Evolutionary conservation across 2,113 vertebrate species (phyloP), one percentile per base, ranked within the genome.

Genomic region (Micronisus gabar): DNA sequence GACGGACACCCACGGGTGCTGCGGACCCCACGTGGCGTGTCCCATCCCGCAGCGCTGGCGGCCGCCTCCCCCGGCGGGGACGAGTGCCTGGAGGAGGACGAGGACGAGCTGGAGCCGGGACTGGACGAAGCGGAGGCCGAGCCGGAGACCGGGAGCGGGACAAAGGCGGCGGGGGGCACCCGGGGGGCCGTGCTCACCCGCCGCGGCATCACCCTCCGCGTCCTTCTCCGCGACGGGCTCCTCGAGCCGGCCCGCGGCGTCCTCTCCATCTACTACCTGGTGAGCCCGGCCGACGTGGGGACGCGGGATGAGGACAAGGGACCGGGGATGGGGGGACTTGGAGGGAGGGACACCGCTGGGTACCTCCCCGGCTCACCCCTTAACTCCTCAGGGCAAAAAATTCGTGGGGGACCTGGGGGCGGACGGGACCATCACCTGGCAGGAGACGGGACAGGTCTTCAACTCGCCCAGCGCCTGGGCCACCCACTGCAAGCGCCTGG

Each of bases 391-490:
- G 99, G 99, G 99, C 47, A 99, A 99, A 97, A 99, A 99, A 95
- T 99, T 99, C 93, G 95, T 99, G 45, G 99, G 99, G 7, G 99
- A 99, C 96, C 98, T 99, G 89, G 97, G 99, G 81, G 98, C 97
- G 0, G 99, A 99, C 7, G 99, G 99, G 85, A 99, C 99, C 91
- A 99, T 99, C 94, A 97, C 99, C 6, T 99, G 99, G 99, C 99
- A 99, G 97, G 99, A 99, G 96, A 99, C 99, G 0, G 99, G 99
- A 6, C 99, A 99, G 96, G 98, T 99, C 56, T 99, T 99, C 95
- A 99, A 99, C 97, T 99, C 99, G 0, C 99, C 99, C 36, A 99
- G 99, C 1, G 99, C 99, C 83, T 99, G 99, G 99, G 99, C 99
- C n/a, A 99, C 99, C 8, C 99, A 99, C 95, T 99, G 99, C 97